Evolutionary conservation across 1,140 invertebrate genomes (phyloP), one percentile per base, ranked within the genome.

Genomic region (Cyclargus thomasi): DNA sequence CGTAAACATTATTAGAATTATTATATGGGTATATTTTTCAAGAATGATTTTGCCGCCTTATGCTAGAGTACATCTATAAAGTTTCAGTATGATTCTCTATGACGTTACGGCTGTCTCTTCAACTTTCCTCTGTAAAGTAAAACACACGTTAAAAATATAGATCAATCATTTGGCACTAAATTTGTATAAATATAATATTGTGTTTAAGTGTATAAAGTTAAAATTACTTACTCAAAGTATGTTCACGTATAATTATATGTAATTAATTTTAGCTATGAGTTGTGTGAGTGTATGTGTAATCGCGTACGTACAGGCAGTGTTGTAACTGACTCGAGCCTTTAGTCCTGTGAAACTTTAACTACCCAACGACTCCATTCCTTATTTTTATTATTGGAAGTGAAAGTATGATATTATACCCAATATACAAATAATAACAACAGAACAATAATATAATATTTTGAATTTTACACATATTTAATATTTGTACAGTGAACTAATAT

Each of bases 41-140:
- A 83, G 79, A 85, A 78, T 83, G 79, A 81, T 80, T 85, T 83
- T 82, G 83, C 83, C 82, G 80, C 81, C 80, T 78, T 83, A 78
- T 78, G 70, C 73, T 81, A 85, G 81, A 80, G 55, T 88, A 88
- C 84, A 83, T 82, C 83, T 88, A 90, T 79, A 73, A 85, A 87
- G 76, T 88, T 90, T 85, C 79, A 82, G 81, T 87, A 82, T 85
- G 81, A 85, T 86, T 90, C 85, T 85, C 86, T 90, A 86, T 82
- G 76, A 76, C 67, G 76, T 71, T 74, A 81, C 75, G 69, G 78
- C 79, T 76, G 77, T 79, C 83, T 86, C 85, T 90, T 90, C 88
- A 90, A 90, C 88, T 88, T 69, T 90, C 88, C 84, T 90, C 88
- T 88, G 88, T 65, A 90, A 88, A 59, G 68, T 70, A 65, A 70